Percentiles rank a stretch among this genome's conserved stretches.
Evolutionary conservation across 2,113 vertebrate genomes (phyloP).

Genomic region (Asarcornis scutulata): DNA sequence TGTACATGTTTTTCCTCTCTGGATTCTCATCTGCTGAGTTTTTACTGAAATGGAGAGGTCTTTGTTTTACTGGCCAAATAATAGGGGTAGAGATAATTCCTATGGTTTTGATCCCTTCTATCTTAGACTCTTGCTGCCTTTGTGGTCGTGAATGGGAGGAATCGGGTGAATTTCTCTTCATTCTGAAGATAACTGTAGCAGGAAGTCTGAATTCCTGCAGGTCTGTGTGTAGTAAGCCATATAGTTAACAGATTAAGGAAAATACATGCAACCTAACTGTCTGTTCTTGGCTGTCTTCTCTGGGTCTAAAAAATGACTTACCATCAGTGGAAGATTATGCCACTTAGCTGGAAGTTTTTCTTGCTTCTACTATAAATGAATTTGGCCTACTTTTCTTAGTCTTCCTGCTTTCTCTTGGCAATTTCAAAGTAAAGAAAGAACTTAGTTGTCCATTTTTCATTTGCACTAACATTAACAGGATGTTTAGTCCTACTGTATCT

Average conservation of each 20-base stretch:
- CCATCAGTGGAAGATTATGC: background rate
- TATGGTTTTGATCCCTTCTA: slow-evolving; percentile 74
- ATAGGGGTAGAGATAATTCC: slow-evolving; percentile 87
- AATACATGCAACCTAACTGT: background rate
- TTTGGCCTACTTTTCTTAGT: background rate
- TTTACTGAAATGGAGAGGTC: slow-evolving; percentile 52
- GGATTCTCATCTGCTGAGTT: slow-evolving; percentile 64
- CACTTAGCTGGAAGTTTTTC: background rate
- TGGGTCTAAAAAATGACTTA: background rate
- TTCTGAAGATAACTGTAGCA: slow-evolving; percentile 65
- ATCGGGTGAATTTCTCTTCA: slow-evolving; percentile 71
- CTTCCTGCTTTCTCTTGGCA: background rate
- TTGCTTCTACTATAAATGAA: background rate
- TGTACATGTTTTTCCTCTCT: slow-evolving; percentile 24
- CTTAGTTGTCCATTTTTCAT: background rate
- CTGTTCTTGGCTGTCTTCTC: background rate
- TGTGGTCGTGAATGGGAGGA: slow-evolving; percentile 5
- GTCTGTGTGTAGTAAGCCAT: slow-evolving; percentile 61
- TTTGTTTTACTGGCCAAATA: slow-evolving; percentile 82
- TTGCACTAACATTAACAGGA: background rate
- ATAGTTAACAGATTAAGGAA: slow-evolving; percentile 58
- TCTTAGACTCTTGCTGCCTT: slow-evolving; percentile 68
- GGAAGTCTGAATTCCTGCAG: slow-evolving; percentile 72
- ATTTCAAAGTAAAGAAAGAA: background rate
- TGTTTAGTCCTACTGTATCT: background rate